Evolutionary conservation across 2,113 vertebrate species (phyloP).

Genomic region (Scortum barcoo): DNA sequence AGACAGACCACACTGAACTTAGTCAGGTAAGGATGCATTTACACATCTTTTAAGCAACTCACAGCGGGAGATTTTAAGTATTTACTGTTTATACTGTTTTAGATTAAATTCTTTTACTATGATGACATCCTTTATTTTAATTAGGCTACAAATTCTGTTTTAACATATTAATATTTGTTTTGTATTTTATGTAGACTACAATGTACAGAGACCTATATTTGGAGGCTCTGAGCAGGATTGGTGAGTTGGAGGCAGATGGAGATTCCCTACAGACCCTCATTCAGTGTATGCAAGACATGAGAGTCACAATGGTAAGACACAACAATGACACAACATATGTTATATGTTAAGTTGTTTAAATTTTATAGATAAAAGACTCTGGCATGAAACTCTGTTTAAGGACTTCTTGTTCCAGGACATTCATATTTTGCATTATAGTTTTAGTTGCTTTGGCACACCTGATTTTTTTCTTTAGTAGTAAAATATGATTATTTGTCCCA

Average conservation of each 20-base stretch:
- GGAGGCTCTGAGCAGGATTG: slow-evolving; percentile 72
- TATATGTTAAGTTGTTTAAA: not conserved
- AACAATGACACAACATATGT: not conserved
- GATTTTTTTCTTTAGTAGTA: not conserved
- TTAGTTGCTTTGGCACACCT: not conserved
- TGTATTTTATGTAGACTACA: slow-evolving; percentile 68
- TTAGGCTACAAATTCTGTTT: not conserved
- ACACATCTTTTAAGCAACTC: not conserved
- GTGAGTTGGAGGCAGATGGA: slow-evolving; percentile 78
- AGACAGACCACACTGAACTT: slow-evolving; percentile 86
- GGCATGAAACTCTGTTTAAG: not conserved
- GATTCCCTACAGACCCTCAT: slow-evolving; percentile 73
- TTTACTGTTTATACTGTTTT: not conserved
- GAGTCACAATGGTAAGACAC: slow-evolving; percentile 72
- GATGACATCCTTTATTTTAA: rapidly evolving
- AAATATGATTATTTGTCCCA: slow-evolving; percentile 17
- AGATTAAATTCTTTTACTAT: not conserved
- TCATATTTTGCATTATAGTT: no score
- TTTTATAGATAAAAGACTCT: not conserved
- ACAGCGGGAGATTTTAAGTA: not conserved
- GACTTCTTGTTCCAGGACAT: no score
- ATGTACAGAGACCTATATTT: slow-evolving; percentile 80
- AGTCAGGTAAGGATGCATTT: slow-evolving; percentile 82
- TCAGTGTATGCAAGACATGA: slow-evolving; percentile 71
- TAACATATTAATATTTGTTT: not conserved